Conservation (phyloP, 2,888 invertebrate genomes). For the Pachydiplax longipennis region DNA sequence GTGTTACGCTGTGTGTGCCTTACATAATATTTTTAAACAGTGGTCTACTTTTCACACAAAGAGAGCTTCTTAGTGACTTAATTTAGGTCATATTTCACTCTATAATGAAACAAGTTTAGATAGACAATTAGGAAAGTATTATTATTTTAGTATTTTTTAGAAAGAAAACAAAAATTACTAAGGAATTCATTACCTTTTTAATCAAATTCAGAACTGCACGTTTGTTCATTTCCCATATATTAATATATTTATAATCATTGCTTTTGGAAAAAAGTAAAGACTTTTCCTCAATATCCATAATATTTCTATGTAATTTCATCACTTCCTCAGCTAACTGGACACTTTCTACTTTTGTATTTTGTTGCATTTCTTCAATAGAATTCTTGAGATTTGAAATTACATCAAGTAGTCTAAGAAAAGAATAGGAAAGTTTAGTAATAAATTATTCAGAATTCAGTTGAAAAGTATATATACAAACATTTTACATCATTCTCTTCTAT, state of each 20-base stretch:
- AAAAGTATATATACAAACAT: not conserved
- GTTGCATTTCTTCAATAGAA: conserved; percentile 72
- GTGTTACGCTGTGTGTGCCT: no score
- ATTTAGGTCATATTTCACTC: no score
- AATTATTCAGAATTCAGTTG: not conserved
- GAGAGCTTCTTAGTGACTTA: no score
- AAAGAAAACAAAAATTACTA: no score
- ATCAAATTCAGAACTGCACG: conserved; percentile 63
- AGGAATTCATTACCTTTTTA: conserved; percentile 57
- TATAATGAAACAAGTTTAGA: no score
- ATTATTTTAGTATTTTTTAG: no score
- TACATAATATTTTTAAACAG: no score
- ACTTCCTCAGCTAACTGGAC: conserved; percentile 74
- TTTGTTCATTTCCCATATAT: conserved; percentile 70
- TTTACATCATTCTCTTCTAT: not conserved
- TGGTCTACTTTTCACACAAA: no score
- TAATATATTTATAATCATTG: conserved; percentile 70
- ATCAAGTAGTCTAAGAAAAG: conserved; percentile 68
- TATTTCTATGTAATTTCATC: conserved; percentile 69
- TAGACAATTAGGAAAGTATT: no score
- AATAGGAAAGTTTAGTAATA: not conserved
- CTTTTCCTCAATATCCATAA: conserved; percentile 75
- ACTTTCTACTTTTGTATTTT: conserved; percentile 71
- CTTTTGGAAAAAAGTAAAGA: conserved; percentile 69
- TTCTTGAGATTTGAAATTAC: conserved; percentile 70